Evolutionary conservation across 2,888 invertebrate genomes (phyloP), one percentile per base, ranked within the genome.

Genomic region (Hoplodrina ambigua): DNA sequence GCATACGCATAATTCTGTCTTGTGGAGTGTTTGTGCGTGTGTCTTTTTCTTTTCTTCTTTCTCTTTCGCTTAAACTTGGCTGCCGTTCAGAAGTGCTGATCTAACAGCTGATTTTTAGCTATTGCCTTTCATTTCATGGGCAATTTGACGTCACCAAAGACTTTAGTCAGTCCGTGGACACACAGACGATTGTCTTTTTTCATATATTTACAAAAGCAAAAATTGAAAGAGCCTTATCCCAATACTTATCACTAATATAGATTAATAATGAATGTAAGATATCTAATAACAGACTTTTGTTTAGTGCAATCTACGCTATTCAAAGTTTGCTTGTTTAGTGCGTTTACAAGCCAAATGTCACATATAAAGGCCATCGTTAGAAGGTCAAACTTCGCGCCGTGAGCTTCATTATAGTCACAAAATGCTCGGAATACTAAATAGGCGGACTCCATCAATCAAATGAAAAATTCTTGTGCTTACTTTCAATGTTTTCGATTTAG

Each of bases 321-420:
- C 20, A 59, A 60, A 25, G 25, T 58, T 33, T 62, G 54, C 30
- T 55, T 62, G 60, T 71, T 55, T 49, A 60, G 52, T 77, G 72
- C 69, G 68, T 68, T 73, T 68, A 58, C 20, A 60, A 69, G 66
- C 58, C 37, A 82, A 82, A 82, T 82, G 75, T 69, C 85, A 82
- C 58, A 55, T 20, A 66, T 60, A 86, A 85, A 84, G 79, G 83
- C 60, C 80, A 75, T 17, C 62, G 41, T 37, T 64, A 69, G 56
- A 84, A 85, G 85, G 85, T 83, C 76, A 73, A 54, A 65, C 69
- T 73, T 63, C 61, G 67, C 55, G 17, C 53, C 73, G 30, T 44
- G 50, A 58, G 70, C 58, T 60, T 72, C 58, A 49, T 65, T 66
- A 68, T 56, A 62, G 20, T 20, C 50, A 56, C 52, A 33, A 55